phyloP scores from a whole-genome alignment of 2,797 vertebrate species.

The Chelidonichthys spinosus region DNA sequence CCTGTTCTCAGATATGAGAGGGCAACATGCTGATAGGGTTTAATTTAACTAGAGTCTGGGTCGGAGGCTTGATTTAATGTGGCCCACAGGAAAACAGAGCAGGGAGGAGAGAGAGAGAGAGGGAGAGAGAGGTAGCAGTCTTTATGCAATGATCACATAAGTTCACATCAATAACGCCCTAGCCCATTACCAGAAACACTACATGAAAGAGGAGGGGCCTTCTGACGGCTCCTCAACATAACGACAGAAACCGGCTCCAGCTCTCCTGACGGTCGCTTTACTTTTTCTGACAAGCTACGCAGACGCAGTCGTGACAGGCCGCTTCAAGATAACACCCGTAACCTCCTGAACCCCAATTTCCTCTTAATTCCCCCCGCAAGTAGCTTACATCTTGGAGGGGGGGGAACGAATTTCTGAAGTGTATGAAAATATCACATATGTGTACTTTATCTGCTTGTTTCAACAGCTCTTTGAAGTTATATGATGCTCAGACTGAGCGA shows the following conservation, averaged over 20 bases:
- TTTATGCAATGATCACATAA: slow-evolving; percentile 75
- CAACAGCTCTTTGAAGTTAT: slow-evolving; percentile 20
- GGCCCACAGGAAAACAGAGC: slow-evolving; percentile 75
- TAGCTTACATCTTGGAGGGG: not conserved
- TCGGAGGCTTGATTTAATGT: slow-evolving; percentile 75
- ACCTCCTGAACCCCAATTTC: slow-evolving; percentile 48
- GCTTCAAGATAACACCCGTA: slow-evolving; percentile 52
- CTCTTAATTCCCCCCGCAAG: slow-evolving; percentile 33
- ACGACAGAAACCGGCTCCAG: slow-evolving; percentile 33
- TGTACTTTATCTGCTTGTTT: slow-evolving; percentile 20
- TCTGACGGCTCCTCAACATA: slow-evolving; percentile 40
- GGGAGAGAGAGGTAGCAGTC: slow-evolving; percentile 48
- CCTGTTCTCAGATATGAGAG: slow-evolving; percentile 72
- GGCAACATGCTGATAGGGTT: slow-evolving; percentile 78
- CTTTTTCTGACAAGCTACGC: slow-evolving; percentile 37
- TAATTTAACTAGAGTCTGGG: slow-evolving; percentile 76
- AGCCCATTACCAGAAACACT: slow-evolving; percentile 72
- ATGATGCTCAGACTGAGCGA: slow-evolving; percentile 12
- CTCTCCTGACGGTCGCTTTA: slow-evolving; percentile 36
- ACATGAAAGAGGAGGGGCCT: slow-evolving; percentile 70
- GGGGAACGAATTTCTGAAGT: slow-evolving; percentile 7
- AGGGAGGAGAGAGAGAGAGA: slow-evolving; percentile 37
- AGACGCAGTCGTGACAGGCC: slow-evolving; percentile 42
- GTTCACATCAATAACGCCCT: slow-evolving; percentile 73
- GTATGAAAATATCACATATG: not conserved